phyloP scores from a whole-genome alignment of 1,140 invertebrate genomes.

The Drosophila tropicalis region DNA sequence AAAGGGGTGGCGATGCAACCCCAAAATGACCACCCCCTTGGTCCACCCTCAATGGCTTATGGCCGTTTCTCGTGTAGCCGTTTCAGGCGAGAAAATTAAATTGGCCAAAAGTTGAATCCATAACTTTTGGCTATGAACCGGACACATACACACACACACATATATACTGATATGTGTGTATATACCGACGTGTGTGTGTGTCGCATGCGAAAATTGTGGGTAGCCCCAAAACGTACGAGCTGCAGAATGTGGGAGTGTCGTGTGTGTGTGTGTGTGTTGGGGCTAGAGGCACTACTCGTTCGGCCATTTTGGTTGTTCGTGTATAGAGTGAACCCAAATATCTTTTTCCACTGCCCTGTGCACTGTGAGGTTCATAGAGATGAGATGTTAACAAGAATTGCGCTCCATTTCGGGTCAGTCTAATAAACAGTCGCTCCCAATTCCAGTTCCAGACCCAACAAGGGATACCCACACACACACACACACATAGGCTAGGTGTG shows the following conservation, averaged over 20 bases:
- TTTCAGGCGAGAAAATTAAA: conserved; percentile 83
- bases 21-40: background rate
- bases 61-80: conserved; percentile 60
- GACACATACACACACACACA: conserved; percentile 40
- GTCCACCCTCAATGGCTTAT: background rate
- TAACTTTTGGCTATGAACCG: conserved; percentile 82
- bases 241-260: background rate
- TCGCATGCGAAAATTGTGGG: conserved; percentile 75
- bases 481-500: background rate
- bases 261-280: conserved; percentile 11
- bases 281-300: conserved; percentile 20
- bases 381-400: conserved; percentile 9
- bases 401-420: conserved; percentile 72
- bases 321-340: conserved; percentile 29
- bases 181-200: background rate
- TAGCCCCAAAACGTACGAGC: conserved; percentile 36
- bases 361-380: conserved; percentile 13
- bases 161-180: conserved; percentile 10
- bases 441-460: background rate
- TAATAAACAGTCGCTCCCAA: conserved; percentile 49
- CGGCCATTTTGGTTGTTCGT: conserved; percentile 62
- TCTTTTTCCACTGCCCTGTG: conserved; percentile 33
- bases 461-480: background rate
- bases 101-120: conserved; percentile 83
- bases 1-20: background rate